phyloP scores from a whole-genome alignment of 2,888 invertebrate genomes.

The Cryptophagus acutangulus region DNA sequence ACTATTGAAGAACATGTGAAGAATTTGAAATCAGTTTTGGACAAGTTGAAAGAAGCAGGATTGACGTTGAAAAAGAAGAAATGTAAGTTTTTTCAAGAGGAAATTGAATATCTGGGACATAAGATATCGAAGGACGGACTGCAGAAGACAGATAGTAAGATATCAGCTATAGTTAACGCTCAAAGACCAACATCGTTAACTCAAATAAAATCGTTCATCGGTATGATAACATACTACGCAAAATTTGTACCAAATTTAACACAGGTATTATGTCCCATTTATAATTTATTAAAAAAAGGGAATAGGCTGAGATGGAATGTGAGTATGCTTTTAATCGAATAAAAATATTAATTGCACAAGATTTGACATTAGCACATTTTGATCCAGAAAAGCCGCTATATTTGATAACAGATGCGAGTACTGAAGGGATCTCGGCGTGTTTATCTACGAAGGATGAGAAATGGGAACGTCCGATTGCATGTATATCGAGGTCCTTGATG shows the following conservation, averaged over 20 bases:
- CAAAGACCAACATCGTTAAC: background rate
- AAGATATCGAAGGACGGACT: slow-evolving; percentile 18
- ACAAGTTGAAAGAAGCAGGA: no score
- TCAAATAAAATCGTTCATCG: background rate
- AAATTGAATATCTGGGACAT: no score
- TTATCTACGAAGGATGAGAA: slow-evolving; percentile 8
- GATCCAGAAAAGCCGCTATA: slow-evolving; percentile 18
- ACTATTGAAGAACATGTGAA: no score
- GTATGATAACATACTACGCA: slow-evolving; percentile 6
- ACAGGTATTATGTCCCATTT: slow-evolving; percentile 12
- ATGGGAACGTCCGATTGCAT: slow-evolving; percentile 14
- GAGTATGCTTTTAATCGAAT: background rate
- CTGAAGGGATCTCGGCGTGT: slow-evolving; percentile 14
- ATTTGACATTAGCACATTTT: slow-evolving; percentile 20
- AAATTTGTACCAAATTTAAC: slow-evolving; percentile 16
- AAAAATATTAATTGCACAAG: slow-evolving; percentile 3
- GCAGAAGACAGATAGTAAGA: slow-evolving; percentile 10
- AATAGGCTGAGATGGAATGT: slow-evolving; percentile 7
- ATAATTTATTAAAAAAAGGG: slow-evolving; percentile 15
- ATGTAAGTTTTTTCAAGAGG: no score
- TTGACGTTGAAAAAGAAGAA: no score
- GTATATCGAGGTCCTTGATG: slow-evolving; percentile 13
- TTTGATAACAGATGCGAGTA: slow-evolving; percentile 15
- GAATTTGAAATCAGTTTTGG: no score
- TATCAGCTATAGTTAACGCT: slow-evolving; percentile 3